Evolutionary conservation across 2,888 invertebrate species (phyloP).

Genomic region (Macaria liturata): DNA sequence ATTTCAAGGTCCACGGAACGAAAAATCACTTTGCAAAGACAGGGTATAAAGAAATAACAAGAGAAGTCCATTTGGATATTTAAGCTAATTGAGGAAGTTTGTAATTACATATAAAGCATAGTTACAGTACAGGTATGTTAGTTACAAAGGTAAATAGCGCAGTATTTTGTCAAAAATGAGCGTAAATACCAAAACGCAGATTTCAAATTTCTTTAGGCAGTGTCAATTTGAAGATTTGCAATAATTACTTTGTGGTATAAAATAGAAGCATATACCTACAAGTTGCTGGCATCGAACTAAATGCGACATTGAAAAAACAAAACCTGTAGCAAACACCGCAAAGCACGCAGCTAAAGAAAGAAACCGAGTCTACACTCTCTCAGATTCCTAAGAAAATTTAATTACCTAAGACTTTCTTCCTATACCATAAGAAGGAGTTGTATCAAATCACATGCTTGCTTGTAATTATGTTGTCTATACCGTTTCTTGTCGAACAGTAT

Average conservation of each 20-base stretch:
- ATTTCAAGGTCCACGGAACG: conserved; percentile 43
- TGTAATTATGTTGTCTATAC: conserved; percentile 11
- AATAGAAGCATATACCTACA: no score
- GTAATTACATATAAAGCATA: no score
- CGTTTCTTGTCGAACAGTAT: conserved; percentile 15
- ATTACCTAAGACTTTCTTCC: conserved; percentile 25
- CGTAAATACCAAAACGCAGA: no score
- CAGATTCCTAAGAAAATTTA: conserved; percentile 26
- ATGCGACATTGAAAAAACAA: no score
- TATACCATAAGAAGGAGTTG: conserved; percentile 17
- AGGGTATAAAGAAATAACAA: conserved; percentile 20
- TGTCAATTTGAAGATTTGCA: no score
- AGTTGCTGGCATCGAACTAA: no score
- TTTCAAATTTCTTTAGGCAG: no score
- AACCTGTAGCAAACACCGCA: no score
- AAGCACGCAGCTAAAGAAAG: conserved; percentile 1
- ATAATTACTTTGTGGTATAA: no score
- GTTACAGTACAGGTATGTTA: no score
- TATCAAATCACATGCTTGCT: conserved; percentile 10
- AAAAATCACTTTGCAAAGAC: conserved; percentile 26
- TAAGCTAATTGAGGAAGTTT: conserved; percentile 37
- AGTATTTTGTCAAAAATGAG: no score
- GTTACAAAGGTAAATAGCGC: no score
- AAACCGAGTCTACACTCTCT: conserved; percentile 16
- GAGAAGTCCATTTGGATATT: conserved; percentile 32